Base-by-base conservation (phyloP, 2,797 vertebrate species). In the Octomys mimax region DNA sequence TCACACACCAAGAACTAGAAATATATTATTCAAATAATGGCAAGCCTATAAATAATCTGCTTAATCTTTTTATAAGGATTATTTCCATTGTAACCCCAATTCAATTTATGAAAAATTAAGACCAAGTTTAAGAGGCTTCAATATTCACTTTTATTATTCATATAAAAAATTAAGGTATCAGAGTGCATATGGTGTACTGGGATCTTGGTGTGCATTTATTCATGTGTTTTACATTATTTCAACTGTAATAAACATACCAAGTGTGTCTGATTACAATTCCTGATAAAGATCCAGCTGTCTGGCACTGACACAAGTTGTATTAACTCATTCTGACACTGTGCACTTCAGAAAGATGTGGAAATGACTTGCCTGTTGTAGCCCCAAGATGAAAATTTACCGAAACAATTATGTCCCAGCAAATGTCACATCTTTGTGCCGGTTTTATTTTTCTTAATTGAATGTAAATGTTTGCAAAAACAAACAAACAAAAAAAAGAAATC, bases 261-360 rank as follows among this genome's bases (percentile, higher is more conserved):
- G 97, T 96, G 97, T 98, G 98, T 98, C 98, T 97, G 98, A 98
- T 98, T 98, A 98, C 98, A 99, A 97, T 98, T 98, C 98, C 98
- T 98, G 98, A 98, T 97, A 95, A 93, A 98, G 97, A 98, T 71
- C 97, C 96, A 98, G 98, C 98, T 97, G 95, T 97, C 98, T 99
- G 98, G 98, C 98, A 98, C 98, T 97, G 98, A 98, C 81, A 98
- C 96, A 97, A 11, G 86, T 98, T 98, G 97, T 97, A 98, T 98
- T 97, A 98, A 85, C 87, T 98, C 97, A 98, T 97, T 96, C 98
- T 98, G 99, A 99, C 98, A 99, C 88, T 94, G 42, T 89, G 82
- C 59, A 21, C 54, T 95, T 98, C 93, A 97, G 57, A 2, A n/a
- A 78, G 88, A 96, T 94, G 87, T 92, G 95, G 88, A 97, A 96